phyloP scores from a whole-genome alignment of 2,888 invertebrate species.

The Xylophagus ater region DNA sequence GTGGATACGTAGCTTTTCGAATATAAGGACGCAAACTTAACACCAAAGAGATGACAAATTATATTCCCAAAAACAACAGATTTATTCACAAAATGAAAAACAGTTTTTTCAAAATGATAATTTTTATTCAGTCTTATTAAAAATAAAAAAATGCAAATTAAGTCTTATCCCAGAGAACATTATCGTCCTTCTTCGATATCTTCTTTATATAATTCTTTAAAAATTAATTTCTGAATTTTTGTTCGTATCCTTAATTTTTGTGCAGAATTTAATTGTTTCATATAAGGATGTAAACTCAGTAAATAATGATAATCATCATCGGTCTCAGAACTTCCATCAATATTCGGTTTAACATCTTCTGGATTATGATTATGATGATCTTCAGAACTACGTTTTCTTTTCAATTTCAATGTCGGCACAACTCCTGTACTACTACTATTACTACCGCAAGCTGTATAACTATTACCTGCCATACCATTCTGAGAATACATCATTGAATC shows the following conservation, averaged over 20 bases:
- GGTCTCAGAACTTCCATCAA: constrained; percentile 6
- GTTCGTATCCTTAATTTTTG: constrained; percentile 37
- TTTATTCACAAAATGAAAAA: no score
- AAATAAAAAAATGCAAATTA: no score
- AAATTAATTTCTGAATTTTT: constrained; percentile 39
- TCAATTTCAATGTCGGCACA: constrained; percentile 33
- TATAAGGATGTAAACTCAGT: constrained; percentile 37
- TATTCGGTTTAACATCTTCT: constrained; percentile 4
- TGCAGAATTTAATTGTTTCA: constrained; percentile 36
- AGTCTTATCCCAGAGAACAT: no score
- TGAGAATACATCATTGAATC: constrained; percentile 11
- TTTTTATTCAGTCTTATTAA: no score
- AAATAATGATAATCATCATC: constrained; percentile 39
- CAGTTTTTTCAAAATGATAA: no score
- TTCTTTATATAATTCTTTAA: constrained; percentile 39
- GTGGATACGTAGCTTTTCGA: no score
- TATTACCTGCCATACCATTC: constrained; percentile 1
- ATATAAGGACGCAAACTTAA: no score
- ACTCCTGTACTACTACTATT: constrained; percentile 19
- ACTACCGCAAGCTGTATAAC: background rate
- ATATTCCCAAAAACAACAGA: no score
- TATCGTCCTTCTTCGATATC: constrained; percentile 36
- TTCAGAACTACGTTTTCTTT: constrained; percentile 33
- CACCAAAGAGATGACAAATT: no score
- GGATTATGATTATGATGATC: no score